phyloP scores from a whole-genome alignment of 2,113 vertebrate genomes.

The Melanerpes aurifrons region DNA sequence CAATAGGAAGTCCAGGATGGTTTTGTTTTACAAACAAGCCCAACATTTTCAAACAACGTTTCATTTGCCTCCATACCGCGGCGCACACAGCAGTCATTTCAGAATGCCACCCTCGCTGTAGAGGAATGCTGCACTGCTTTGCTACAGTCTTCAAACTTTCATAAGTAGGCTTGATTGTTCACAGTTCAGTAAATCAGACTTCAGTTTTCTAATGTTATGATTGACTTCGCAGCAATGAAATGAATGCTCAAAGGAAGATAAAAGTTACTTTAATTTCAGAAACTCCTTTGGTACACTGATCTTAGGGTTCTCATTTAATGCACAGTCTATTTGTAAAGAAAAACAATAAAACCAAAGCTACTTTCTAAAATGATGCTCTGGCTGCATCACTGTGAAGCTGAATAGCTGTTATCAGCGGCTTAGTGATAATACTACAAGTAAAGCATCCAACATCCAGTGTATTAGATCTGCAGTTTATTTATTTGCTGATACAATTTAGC shows the following conservation, averaged over 20 bases:
- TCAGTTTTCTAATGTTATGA: not conserved
- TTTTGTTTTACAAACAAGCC: not conserved
- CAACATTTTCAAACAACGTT: not conserved
- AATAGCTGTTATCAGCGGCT: not conserved
- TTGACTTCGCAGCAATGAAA: not conserved
- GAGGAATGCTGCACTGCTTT: not conserved
- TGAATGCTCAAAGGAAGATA: not conserved
- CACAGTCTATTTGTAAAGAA: not conserved
- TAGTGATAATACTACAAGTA: not conserved
- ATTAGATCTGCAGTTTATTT: slow-evolving; percentile 45
- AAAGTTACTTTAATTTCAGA: slow-evolving; percentile 5
- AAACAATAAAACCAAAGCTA: not conserved
- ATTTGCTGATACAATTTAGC: slow-evolving; percentile 40
- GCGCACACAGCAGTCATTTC: not conserved
- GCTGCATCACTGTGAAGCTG: not conserved
- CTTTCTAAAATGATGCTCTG: not conserved
- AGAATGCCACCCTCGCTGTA: not conserved
- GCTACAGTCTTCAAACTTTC: not conserved
- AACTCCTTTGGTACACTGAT: slow-evolving; percentile 6
- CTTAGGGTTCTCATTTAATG: not conserved
- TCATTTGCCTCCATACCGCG: not conserved
- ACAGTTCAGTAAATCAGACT: not conserved
- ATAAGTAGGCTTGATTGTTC: not conserved
- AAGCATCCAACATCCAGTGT: slow-evolving; percentile 27
- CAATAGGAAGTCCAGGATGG: not conserved